phyloP scores from a whole-genome alignment of 2,888 invertebrate species.

The Drosophila meridionalis region DNA sequence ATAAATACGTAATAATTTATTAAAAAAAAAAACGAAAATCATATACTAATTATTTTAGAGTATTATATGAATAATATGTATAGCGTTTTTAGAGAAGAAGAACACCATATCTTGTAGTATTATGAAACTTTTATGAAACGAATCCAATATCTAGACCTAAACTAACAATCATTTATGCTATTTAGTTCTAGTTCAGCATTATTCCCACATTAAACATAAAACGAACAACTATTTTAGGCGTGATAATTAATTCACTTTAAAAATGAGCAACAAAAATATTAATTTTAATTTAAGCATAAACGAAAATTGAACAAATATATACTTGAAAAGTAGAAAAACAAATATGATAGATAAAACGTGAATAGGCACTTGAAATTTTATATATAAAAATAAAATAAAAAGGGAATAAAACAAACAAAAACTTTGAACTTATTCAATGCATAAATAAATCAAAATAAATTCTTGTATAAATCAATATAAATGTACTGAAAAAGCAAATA shows the following conservation, averaged over 20 bases:
- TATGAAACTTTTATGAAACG: conserved; percentile 17
- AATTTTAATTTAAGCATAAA: conserved; percentile 42
- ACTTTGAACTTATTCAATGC: conserved; percentile 26
- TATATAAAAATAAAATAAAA: too few species aligned
- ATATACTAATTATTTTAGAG: conserved; percentile 7
- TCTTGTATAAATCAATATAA: conserved; percentile 40
- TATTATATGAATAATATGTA: conserved; percentile 28
- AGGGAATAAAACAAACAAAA: background rate
- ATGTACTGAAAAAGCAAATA: conserved; percentile 38
- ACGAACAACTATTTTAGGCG: conserved; percentile 54
- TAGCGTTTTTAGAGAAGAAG: conserved; percentile 48
- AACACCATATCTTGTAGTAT: conserved; percentile 67
- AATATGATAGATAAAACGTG: conserved; percentile 42
- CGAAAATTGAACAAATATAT: conserved; percentile 11
- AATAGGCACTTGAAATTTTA: conserved; percentile 42
- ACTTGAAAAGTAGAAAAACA: conserved; percentile 70
- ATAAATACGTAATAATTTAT: conserved; percentile 52
- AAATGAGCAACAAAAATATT: conserved; percentile 9
- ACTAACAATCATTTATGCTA: conserved; percentile 35
- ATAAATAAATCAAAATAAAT: conserved; percentile 41
- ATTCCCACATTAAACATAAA: conserved; percentile 2
- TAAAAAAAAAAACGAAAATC: background rate
- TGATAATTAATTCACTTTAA: conserved; percentile 63
- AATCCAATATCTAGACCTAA: conserved; percentile 23
- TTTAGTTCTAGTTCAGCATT: conserved; percentile 32